Percentiles rank a stretch among this genome's conserved stretches.
Evolutionary conservation across 2,113 vertebrate genomes (phyloP).

Genomic region (Collichthys lucidus): DNA sequence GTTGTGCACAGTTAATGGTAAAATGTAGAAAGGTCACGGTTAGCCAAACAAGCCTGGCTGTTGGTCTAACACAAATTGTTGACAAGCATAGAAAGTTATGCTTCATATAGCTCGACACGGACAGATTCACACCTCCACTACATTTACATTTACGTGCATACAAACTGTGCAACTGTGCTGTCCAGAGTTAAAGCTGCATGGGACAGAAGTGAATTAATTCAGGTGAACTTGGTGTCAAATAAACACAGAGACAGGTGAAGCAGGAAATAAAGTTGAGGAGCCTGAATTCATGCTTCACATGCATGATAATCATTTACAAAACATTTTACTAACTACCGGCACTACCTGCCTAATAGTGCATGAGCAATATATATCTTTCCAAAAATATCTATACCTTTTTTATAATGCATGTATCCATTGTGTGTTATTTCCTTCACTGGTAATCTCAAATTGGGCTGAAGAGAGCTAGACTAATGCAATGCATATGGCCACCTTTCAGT

Average conservation of each 20-base stretch:
- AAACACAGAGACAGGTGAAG: not conserved
- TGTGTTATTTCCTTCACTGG: not conserved
- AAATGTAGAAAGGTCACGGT: constrained; percentile 54
- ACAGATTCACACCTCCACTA: not conserved
- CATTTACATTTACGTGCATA: too few relatives aligned
- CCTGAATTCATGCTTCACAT: not conserved
- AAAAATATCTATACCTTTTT: not conserved
- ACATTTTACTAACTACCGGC: not conserved
- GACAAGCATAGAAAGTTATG: not conserved
- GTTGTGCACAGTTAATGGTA: constrained; percentile 1
- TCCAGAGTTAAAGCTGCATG: not conserved
- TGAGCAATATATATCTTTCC: not conserved
- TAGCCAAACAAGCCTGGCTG: constrained; percentile 13
- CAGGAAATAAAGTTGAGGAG: not conserved
- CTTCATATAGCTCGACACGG: not conserved
- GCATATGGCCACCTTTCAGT: not conserved
- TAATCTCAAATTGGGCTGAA: not conserved
- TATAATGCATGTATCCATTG: not conserved
- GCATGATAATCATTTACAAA: not conserved
- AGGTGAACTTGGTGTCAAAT: not conserved
- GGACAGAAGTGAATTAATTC: not conserved
- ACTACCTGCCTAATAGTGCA: not conserved
- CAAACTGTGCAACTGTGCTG: not conserved
- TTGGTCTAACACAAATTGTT: not conserved
- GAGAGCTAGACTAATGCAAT: not conserved